Conservation (phyloP, 1,140 invertebrate genomes). For the Hypsibius dujardini region DNA sequence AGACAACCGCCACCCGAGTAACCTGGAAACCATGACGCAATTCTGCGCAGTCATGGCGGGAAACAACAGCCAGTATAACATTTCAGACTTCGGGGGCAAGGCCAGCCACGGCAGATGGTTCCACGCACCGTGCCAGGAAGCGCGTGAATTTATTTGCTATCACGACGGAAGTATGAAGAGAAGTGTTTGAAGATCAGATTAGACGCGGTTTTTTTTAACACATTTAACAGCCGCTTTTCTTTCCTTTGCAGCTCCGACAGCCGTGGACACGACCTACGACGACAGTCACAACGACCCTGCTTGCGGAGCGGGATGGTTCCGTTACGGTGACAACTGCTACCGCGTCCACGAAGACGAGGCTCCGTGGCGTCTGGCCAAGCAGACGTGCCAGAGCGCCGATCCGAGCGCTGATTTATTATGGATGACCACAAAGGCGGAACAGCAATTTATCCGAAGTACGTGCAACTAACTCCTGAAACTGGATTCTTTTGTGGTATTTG, state of each 20-base stretch:
- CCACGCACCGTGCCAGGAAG: neutral
- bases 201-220: neutral
- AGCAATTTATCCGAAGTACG: slow-evolving; percentile 6
- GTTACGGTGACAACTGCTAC: slow-evolving; percentile 5
- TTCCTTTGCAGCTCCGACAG: neutral
- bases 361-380: neutral
- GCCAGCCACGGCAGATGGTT: slow-evolving; percentile 8
- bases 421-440: neutral
- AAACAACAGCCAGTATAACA: neutral
- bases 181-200: neutral
- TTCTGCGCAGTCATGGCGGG: neutral
- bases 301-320: neutral
- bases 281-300: neutral
- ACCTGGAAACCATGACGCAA: no score
- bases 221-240: neutral
- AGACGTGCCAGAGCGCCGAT: neutral
- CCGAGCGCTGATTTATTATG: neutral
- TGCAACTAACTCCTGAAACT: no score
- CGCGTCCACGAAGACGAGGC: neutral
- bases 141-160: neutral
- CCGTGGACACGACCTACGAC: neutral
- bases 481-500: no score
- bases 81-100: no score
- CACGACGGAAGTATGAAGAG: neutral
- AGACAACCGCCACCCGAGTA: no score